Evolutionary conservation across 1,140 invertebrate genomes (phyloP), one percentile per base, ranked within the genome.

Genomic region (Bombus picipes): DNA sequence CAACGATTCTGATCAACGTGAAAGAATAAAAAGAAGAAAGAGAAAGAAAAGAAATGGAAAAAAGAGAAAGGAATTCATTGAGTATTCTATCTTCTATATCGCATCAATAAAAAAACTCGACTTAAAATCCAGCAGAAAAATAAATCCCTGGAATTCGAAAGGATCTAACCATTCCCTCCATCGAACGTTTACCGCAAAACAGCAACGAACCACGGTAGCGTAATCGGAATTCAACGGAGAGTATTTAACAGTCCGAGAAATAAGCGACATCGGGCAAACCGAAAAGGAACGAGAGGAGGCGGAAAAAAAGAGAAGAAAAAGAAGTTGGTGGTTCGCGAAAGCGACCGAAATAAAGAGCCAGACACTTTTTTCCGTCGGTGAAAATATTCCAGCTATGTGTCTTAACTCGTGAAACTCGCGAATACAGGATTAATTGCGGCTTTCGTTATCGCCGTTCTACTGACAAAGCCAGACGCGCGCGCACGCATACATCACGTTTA

Each of bases 381-480:
- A 80, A 85, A 72, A 72, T 85, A 72, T 80, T 39, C 53, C 75
- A 15, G 39, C 32, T 39, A 13, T 12, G 83, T 79, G 62, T 53
- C 83, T 85, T 85, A 65, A 80, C 68, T 85, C 39, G 82, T 53
- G 66, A 59, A 77, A 72, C 62, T 68, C 62, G 43, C 34, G 28
- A 12, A 28, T n/a, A 28, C 32, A 53, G 80, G 73, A 86, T 86
- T 86, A 86, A 86, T 86, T 86, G 81, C 80, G 62, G 84, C 71
- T 86, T 82, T 82, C 84, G 71, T 82, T 86, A 86, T 83, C 85
- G 85, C 65, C 39, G 37, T 86, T 71, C 41, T 22, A 39, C 72
- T 47, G 62, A 83, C 85, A 86, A 86, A 86, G 73, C 65, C 65
- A 76, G 72, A 32, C 41, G 32, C 41, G 13, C 71, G 47, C 53